phyloP scores from a whole-genome alignment of 2,113 vertebrate species.

The Melanocharis versteri region DNA sequence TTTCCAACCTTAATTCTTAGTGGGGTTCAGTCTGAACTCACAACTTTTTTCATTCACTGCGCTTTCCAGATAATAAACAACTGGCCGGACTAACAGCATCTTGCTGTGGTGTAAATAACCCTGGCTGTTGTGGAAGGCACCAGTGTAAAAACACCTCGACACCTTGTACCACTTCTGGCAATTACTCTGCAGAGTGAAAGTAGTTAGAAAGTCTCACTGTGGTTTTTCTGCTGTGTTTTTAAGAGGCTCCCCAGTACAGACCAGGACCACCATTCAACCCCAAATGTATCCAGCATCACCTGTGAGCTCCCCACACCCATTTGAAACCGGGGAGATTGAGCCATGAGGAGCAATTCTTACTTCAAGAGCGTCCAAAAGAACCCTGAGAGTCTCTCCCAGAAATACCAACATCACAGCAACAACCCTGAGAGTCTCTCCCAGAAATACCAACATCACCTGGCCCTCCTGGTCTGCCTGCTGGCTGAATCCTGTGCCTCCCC shows the following conservation, averaged over 20 bases:
- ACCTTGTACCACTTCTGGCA: not conserved
- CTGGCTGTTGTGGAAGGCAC: not conserved
- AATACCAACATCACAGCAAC: not conserved
- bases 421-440: too few relatives aligned
- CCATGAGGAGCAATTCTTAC: not conserved
- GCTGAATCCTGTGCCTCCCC: not conserved
- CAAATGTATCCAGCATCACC: not conserved
- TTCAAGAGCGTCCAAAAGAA: not conserved
- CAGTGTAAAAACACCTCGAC: not conserved
- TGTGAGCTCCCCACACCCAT: rapidly evolving
- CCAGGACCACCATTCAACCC: not conserved
- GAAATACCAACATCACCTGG: not conserved
- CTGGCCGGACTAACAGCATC: not conserved
- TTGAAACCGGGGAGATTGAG: not conserved
- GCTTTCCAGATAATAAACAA: not conserved
- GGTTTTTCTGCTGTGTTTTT: not conserved
- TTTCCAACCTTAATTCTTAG: not conserved
- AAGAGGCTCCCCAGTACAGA: not conserved
- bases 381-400: not conserved
- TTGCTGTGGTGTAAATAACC: not conserved
- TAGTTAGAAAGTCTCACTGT: not conserved
- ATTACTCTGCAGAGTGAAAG: not conserved
- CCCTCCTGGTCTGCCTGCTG: not conserved
- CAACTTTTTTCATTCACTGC: not conserved
- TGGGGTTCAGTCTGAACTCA: not conserved